phyloP scores from a whole-genome alignment of 1,140 invertebrate genomes.

The Holcopasites calliopsidis region DNA sequence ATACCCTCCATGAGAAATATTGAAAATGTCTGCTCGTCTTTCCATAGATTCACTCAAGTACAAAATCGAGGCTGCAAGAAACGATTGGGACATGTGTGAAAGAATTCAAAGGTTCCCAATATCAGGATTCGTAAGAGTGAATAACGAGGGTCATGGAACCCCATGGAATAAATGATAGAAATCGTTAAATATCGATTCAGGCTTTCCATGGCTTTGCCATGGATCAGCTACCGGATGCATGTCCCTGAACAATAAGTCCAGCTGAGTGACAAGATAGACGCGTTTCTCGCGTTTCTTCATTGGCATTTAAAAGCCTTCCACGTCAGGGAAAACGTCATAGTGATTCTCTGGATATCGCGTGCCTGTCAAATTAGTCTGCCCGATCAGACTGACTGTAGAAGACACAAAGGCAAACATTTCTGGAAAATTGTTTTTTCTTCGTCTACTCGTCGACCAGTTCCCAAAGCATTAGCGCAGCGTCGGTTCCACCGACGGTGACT shows the following conservation, averaged over 20 bases:
- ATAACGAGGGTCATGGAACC: not conserved
- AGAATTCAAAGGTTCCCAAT: too few relatives aligned
- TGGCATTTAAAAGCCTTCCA: constrained; percentile 15
- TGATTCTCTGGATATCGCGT: too few relatives aligned
- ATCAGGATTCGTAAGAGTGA: too few relatives aligned
- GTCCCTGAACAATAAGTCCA: not conserved
- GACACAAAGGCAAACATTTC: not conserved
- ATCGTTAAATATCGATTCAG: not conserved
- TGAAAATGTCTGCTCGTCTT: too few relatives aligned
- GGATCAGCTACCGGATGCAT: too few relatives aligned
- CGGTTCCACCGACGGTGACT: constrained; percentile 93
- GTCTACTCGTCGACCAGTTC: constrained; percentile 88
- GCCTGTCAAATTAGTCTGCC: too few relatives aligned
- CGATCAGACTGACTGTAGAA: not conserved
- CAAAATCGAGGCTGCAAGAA: too few relatives aligned
- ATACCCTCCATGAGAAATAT: too few relatives aligned
- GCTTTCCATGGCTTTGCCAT: not conserved
- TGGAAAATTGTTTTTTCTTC: not conserved
- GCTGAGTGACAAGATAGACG: not conserved
- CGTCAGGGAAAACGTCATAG: not conserved
- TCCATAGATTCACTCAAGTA: too few relatives aligned
- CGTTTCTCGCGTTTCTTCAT: not conserved
- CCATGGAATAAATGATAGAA: not conserved
- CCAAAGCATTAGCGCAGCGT: constrained; percentile 96
- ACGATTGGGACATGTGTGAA: too few relatives aligned